Base-by-base conservation (phyloP, 1,140 invertebrate species). In the Nasonia giraulti region DNA sequence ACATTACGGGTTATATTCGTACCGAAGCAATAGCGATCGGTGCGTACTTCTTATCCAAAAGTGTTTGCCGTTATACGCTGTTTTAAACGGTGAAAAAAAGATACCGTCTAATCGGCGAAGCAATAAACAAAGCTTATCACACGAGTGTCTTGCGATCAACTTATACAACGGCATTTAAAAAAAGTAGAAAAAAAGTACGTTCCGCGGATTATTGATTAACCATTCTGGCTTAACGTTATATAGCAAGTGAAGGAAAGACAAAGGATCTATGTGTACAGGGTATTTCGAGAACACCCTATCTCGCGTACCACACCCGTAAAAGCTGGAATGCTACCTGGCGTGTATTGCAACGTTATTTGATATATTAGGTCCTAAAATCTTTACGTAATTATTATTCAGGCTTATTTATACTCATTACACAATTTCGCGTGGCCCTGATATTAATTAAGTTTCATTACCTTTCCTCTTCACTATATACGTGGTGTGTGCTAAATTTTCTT, bases 91-190 rank as follows among this genome's bases (percentile, higher is more conserved):
- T 8, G 10, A 44, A 44, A 44, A 44, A 44, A 44, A 44, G 40
- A 44, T 44, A 44, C 40, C 40, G 40, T 8, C 6, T 44, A 44
- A 44, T 23, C 62, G 4, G n/a, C 20, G n/a, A 20, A 66, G 62
- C 62, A 66, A 23, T 66, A 77, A 77, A 77, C 40, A 27, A 77
- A 77, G 2, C 27, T 74, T 77, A 77, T 77, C 44, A 27, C 14
- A 11, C 6, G 8, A 44, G 7, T 44, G 6, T 8, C 40, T 44
- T 44, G 40, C 1, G 40, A 44, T 10, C 6, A 1, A 44, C 8
- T 44, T 44, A 44, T 10, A 44, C 7, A 8, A 44, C 10, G 6
- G 7, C 10, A 44, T 10, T 44, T 44, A 11, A 44, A 44, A 44
- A 44, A 44, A 44, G 5, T 5, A 33, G 0, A 37, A 37, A 37